Evolutionary conservation across 1,140 invertebrate genomes (phyloP).

Genomic region (Harlomillsia oculata): DNA sequence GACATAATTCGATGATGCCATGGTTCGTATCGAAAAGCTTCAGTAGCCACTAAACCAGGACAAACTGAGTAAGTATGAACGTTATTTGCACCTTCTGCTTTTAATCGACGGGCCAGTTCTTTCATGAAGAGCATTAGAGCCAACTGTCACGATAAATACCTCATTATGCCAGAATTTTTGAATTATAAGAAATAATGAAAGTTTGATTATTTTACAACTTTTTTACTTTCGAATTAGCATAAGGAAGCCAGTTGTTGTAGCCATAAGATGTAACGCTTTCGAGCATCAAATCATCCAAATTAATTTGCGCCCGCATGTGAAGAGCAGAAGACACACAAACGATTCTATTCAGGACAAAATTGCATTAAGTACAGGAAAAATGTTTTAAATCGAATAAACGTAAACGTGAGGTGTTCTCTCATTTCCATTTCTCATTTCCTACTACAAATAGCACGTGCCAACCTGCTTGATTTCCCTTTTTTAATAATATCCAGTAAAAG

Average conservation of each 20-base stretch:
- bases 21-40: constrained; percentile 60
- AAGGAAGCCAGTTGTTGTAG: constrained; percentile 45
- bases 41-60: constrained; percentile 75
- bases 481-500: constrained; percentile 59
- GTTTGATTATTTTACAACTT: too few species aligned
- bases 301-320: constrained; percentile 54
- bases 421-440: too few species aligned
- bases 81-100: constrained; percentile 46
- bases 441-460: constrained; percentile 28
- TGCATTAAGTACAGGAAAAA: not conserved
- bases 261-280: constrained; percentile 42
- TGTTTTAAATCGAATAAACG: not conserved
- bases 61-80: constrained; percentile 65
- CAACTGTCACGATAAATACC: too few species aligned
- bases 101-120: constrained; percentile 52
- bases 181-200: too few species aligned
- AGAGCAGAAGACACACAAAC: constrained; percentile 49
- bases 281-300: constrained; percentile 62
- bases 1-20: too few species aligned
- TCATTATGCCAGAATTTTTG: too few species aligned
- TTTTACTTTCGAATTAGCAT: constrained; percentile 70
- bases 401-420: too few species aligned
- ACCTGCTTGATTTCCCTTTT: constrained; percentile 52
- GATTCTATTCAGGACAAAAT: constrained; percentile 41
- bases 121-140: constrained; percentile 64